A percentile compares a stretch with the other conserved stretches of the same genome.
phyloP scores from a whole-genome alignment of 2,888 invertebrate species.

The Orthonevra nobilis region DNA sequence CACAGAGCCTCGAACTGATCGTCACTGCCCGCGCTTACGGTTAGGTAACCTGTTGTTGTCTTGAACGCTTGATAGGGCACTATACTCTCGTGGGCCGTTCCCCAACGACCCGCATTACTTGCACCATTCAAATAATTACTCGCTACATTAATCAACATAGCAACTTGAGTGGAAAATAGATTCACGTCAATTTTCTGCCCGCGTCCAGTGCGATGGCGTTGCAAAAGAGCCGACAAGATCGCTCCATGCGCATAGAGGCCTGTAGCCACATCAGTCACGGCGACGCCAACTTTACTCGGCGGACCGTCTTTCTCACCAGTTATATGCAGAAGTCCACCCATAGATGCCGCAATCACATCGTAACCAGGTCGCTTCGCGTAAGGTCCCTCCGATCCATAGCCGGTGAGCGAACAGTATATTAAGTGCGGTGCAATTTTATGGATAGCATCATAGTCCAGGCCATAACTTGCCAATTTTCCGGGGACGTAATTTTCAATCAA shows the following conservation, averaged over 20 bases:
- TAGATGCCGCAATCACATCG: slow-evolving; percentile 96
- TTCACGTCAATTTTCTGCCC: slow-evolving; percentile 97
- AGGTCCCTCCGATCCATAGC: slow-evolving; percentile 94
- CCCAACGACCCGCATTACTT: slow-evolving; percentile 89
- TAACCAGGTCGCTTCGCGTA: slow-evolving; percentile 94
- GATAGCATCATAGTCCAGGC: slow-evolving; percentile 90
- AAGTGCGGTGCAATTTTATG: slow-evolving; percentile 86
- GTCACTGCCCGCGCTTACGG: slow-evolving; percentile 94
- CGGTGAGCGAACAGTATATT: slow-evolving; percentile 96
- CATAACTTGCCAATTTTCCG: slow-evolving; percentile 88
- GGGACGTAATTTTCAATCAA: slow-evolving; percentile 97
- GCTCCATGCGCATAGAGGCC: slow-evolving; percentile 97
- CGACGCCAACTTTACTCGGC: slow-evolving; percentile 95
- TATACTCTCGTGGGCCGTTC: slow-evolving; percentile 96
- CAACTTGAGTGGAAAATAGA: slow-evolving; percentile 94
- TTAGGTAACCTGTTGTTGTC: slow-evolving; percentile 90
- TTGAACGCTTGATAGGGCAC: slow-evolving; percentile 96
- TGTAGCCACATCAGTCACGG: slow-evolving; percentile 96
- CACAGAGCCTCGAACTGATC: slow-evolving; percentile 89
- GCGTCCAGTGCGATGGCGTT: slow-evolving; percentile 87
- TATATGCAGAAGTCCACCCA: slow-evolving; percentile 93
- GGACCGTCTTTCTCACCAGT: slow-evolving; percentile 92
- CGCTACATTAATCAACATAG: slow-evolving; percentile 92
- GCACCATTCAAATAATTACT: slow-evolving; percentile 94
- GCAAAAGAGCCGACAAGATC: slow-evolving; percentile 93